Evolutionary conservation across 2,888 invertebrate species (phyloP).

Genomic region (Platycheirus rosarum): DNA sequence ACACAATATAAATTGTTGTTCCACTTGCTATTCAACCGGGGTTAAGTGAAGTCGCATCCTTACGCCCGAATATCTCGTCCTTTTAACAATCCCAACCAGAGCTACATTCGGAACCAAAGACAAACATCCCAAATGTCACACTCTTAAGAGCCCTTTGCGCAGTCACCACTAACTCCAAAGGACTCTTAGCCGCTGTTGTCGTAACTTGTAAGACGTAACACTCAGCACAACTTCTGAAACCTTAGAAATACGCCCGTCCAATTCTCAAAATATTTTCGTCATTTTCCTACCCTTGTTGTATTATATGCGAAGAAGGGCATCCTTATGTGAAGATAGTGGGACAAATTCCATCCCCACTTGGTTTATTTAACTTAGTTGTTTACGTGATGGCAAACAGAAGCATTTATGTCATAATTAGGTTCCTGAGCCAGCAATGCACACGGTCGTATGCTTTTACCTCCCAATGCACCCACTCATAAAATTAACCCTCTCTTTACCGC

Average conservation of each 20-base stretch:
- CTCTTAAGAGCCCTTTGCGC: conserved; percentile 57
- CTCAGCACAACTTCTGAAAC: conserved; percentile 1
- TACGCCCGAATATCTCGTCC: not conserved
- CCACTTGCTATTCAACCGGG: conserved; percentile 51
- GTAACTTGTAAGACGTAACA: conserved; percentile 34
- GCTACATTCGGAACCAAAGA: conserved; percentile 51
- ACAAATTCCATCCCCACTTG: no score
- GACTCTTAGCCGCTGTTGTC: conserved; percentile 55
- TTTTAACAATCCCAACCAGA: conserved; percentile 16
- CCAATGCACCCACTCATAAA: not conserved
- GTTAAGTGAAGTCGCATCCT: conserved; percentile 47
- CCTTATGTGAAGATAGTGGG: no score
- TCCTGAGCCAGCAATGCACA: conserved; percentile 21
- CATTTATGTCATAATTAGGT: conserved; percentile 71
- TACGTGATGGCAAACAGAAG: conserved; percentile 71
- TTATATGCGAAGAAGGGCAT: conserved; percentile 23
- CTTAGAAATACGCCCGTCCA: conserved; percentile 37
- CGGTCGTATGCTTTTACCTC: not conserved
- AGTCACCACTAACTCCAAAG: conserved; percentile 67
- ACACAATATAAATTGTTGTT: conserved; percentile 69
- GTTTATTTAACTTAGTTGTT: conserved; percentile 71
- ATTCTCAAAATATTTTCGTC: conserved; percentile 46
- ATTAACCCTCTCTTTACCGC: conserved; percentile 16
- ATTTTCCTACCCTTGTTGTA: conserved; percentile 16
- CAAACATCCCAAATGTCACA: conserved; percentile 67